Conservation (phyloP, 2,797 vertebrate genomes). For the Champsocephalus esox region DNA sequence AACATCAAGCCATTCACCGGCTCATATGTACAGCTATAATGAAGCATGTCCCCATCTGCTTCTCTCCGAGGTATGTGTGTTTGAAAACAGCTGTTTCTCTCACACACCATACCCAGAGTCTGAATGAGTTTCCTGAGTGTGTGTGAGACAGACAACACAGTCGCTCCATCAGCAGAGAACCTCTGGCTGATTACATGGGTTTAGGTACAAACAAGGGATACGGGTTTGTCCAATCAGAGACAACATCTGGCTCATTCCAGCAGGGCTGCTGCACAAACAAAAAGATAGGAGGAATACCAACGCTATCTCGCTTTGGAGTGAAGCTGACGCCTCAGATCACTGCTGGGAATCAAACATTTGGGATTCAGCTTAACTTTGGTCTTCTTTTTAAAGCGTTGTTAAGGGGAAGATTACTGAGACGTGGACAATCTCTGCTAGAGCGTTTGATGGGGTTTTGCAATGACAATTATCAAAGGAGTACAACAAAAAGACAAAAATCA, state of each 20-base stretch:
- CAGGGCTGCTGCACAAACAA: conserved; percentile 42
- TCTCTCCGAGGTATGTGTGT: conserved; percentile 17
- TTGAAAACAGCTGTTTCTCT: conserved; percentile 68
- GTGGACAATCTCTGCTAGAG: background rate
- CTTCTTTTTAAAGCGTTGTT: conserved; percentile 1
- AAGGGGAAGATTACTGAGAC: background rate
- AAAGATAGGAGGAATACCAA: conserved; percentile 34
- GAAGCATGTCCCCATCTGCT: conserved; percentile 75
- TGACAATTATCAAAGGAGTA: background rate
- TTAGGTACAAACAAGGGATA: conserved; percentile 70
- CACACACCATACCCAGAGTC: conserved; percentile 50
- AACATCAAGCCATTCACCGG: conserved; percentile 73
- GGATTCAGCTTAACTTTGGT: conserved; percentile 8
- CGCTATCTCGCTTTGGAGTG: conserved; percentile 26
- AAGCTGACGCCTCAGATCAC: conserved; percentile 4
- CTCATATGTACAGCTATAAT: conserved; percentile 73
- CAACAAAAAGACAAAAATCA: background rate
- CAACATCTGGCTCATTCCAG: conserved; percentile 73
- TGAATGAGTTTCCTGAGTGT: conserved; percentile 65
- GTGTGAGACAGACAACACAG: conserved; percentile 46
- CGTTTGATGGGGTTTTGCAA: background rate
- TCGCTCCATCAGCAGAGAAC: conserved; percentile 60
- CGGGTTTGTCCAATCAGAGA: conserved; percentile 72
- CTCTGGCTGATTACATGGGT: conserved; percentile 67
- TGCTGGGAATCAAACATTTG: conserved; percentile 32